These are phyloP conservation scores for Aphelenchoides fujianensis DNA, from an alignment of 1,140 invertebrate genomes.

Conservation along the genomic window DNA sequence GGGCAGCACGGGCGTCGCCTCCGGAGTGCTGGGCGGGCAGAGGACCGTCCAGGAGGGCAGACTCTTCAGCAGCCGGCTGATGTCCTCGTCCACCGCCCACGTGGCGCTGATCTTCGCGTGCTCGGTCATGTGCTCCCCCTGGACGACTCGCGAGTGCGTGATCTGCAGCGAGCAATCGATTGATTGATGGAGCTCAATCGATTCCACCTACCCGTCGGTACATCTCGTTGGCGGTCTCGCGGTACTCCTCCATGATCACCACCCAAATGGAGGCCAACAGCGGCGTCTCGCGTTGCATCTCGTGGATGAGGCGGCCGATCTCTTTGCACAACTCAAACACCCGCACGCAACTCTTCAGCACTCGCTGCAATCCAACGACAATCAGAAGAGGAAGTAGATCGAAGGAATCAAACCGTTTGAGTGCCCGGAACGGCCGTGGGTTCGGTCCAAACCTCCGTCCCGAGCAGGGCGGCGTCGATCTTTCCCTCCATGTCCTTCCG, in stretches of 20 bases:
- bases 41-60: constrained; percentile 48
- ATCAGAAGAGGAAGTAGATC: no score
- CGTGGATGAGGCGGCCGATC: constrained; percentile 50
- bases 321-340: constrained; percentile 54
- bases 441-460: constrained; percentile 40
- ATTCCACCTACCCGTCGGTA: constrained; percentile 37
- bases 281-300: constrained; percentile 52
- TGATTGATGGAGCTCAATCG: constrained; percentile 4
- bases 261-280: constrained; percentile 59
- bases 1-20: constrained; percentile 16
- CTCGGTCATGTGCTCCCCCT: constrained; percentile 64
- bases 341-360: constrained; percentile 42
- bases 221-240: constrained; percentile 37
- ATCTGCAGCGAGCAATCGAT: constrained; percentile 38
- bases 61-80: constrained; percentile 73
- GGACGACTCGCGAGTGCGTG: constrained; percentile 30
- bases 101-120: constrained; percentile 78
- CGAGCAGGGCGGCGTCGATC: constrained; percentile 40
- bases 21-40: constrained; percentile 16
- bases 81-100: constrained; percentile 91
- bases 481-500: constrained; percentile 47
- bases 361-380: constrained; percentile 38
- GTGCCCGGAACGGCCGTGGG: constrained; percentile 36
- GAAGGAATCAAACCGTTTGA: constrained; percentile 38
- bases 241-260: constrained; percentile 56